Evolutionary conservation across 2,888 invertebrate genomes (phyloP).

Genomic region (Leucozona laternaria): DNA sequence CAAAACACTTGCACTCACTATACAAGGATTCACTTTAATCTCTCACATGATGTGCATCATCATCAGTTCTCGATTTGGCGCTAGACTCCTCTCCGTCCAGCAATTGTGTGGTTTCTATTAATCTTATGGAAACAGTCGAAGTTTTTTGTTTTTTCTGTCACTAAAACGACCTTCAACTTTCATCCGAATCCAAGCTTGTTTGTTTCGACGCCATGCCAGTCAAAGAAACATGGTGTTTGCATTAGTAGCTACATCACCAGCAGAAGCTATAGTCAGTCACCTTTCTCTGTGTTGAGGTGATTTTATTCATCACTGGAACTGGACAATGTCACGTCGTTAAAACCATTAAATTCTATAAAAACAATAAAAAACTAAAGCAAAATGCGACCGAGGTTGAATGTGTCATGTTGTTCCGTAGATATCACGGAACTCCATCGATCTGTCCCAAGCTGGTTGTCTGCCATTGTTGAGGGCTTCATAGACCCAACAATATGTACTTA

Average conservation of each 20-base stretch:
- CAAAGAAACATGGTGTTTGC: slow-evolving; percentile 53
- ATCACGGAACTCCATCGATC: slow-evolving; percentile 69
- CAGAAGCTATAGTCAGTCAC: slow-evolving; percentile 12
- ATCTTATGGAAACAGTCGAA: slow-evolving; percentile 41
- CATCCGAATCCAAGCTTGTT: slow-evolving; percentile 50
- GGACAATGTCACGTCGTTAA: slow-evolving; percentile 66
- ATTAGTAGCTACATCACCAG: slow-evolving; percentile 56
- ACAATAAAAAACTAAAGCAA: neutral
- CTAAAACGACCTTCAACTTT: slow-evolving; percentile 70
- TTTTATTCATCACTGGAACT: slow-evolving; percentile 54
- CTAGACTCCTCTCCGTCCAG: slow-evolving; percentile 1
- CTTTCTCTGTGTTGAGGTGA: slow-evolving; percentile 24
- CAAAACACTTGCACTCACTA: slow-evolving; percentile 45
- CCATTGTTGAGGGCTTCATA: slow-evolving; percentile 46
- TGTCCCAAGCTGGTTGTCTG: slow-evolving; percentile 31
- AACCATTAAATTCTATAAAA: slow-evolving; percentile 65
- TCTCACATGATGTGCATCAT: slow-evolving; percentile 34
- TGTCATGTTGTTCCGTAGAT: slow-evolving; percentile 67
- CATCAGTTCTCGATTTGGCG: slow-evolving; percentile 44
- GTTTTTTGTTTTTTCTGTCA: slow-evolving; percentile 41
- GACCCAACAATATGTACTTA: neutral
- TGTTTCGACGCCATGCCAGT: slow-evolving; percentile 42
- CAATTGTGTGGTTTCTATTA: slow-evolving; percentile 51
- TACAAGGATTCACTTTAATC: slow-evolving; percentile 22
- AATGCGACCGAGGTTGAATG: slow-evolving; percentile 65